Evolutionary conservation across 2,797 vertebrate genomes (phyloP).

Genomic region (Rhinogobio ventralis): DNA sequence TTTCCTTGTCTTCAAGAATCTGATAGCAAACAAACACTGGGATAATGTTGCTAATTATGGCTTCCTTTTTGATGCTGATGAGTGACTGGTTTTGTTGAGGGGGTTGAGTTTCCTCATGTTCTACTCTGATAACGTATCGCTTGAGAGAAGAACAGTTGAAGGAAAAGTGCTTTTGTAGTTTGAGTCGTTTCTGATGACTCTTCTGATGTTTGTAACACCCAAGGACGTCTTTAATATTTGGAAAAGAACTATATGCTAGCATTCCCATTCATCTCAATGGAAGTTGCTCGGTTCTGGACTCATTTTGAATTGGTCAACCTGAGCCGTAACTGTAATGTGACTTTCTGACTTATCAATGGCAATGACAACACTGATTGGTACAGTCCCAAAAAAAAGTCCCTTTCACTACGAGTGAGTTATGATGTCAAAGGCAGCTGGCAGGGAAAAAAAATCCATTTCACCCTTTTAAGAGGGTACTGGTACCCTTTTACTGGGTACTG

Average conservation of each 20-base stretch:
- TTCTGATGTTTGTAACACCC: not conserved
- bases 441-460: too few relatives aligned
- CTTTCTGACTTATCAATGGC: not conserved
- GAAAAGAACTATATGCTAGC: not conserved
- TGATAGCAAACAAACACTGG: slow-evolving; percentile 23
- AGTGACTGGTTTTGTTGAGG: slow-evolving; percentile 34
- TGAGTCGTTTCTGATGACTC: not conserved
- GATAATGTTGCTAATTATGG: slow-evolving; percentile 26
- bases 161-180: slow-evolving; percentile 21
- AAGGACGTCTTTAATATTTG: not conserved
- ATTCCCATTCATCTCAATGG: not conserved
- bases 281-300: not conserved
- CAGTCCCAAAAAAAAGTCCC: not conserved
- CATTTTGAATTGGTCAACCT: not conserved
- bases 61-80: slow-evolving; percentile 27
- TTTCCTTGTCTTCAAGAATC: slow-evolving; percentile 39
- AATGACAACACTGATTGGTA: not conserved
- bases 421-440: too few relatives aligned
- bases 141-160: not conserved
- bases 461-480: not conserved
- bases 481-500: too few relatives aligned
- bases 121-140: slow-evolving; percentile 14
- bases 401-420: not conserved
- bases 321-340: not conserved
- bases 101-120: slow-evolving; percentile 39